Evolutionary conservation across 1,140 invertebrate species (phyloP), one percentile per base, ranked within the genome.

Genomic region (Hestina assimilis): DNA sequence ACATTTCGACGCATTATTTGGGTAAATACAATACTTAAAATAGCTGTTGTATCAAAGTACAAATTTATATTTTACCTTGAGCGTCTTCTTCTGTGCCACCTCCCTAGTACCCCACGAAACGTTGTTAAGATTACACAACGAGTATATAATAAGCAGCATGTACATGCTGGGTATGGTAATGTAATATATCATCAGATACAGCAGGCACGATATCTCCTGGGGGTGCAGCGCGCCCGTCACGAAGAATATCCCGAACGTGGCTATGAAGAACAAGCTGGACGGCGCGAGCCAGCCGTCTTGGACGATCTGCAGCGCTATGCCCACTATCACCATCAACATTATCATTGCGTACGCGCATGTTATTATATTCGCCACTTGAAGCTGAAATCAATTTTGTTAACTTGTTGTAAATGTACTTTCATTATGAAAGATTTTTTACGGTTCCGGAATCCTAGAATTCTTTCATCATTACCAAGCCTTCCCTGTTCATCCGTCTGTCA

Each of bases 111-210:
- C 96, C 97, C 96, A 98, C 0, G 92, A 93, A 0, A 97, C 94
- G 63, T 95, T 94, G 77, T 98, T 96, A 75, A 98, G 90, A 74
- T 98, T 98, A 71, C 96, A 96, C 0, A 98, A 87, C 0, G 96
- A 96, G 72, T 96, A 98, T 43, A 98, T 95, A 31, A 97, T 95
- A 8, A 98, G 91, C 54, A 98, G 87, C 91, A 98, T 93, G 73
- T 98, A 98, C 96, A 97, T 98, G 54, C 95, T 96, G 0, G 97
- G 97, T 40, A 98, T 95, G 4, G 96, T 96, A 8, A 98, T 91
- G 76, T 97, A 98, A 80, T 98, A 98, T 17, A 98, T 91, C 3
- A 95, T 79, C 9, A 95, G 93, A 53, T 93, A 94, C 9, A 93
- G 74, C 4, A 98, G 78, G 70, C 96, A 97, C 7, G 82, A 82